These are phyloP conservation scores for Himalopsyche phryganea DNA, from an alignment of 1,140 invertebrate genomes.

Conservation along the genomic window DNA sequence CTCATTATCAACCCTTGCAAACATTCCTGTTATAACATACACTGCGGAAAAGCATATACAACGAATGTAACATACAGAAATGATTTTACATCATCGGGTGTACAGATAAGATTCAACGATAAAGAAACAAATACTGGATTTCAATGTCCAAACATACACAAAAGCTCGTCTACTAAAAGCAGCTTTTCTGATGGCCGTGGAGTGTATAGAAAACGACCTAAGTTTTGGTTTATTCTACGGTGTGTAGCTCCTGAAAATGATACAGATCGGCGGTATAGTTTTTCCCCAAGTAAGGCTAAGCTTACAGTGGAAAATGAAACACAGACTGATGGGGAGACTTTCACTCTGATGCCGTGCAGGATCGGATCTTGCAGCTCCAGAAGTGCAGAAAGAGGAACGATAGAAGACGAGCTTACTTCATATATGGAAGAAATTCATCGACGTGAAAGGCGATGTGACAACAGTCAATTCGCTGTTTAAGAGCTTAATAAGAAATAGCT, in stretches of 20 bases:
- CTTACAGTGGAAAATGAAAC: slow-evolving; percentile 30
- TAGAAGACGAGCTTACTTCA: slow-evolving; percentile 26
- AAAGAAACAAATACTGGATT: slow-evolving; percentile 22
- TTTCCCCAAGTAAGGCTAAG: slow-evolving; percentile 6
- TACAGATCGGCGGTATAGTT: slow-evolving; percentile 2
- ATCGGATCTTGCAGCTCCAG: neutral
- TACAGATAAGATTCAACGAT: slow-evolving; percentile 21
- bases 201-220: neutral
- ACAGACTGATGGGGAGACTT: slow-evolving; percentile 23
- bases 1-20: neutral
- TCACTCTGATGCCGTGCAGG: slow-evolving; percentile 12
- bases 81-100: slow-evolving; percentile 6
- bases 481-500: too few relatives aligned
- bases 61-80: slow-evolving; percentile 19
- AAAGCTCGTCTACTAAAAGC: neutral
- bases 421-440: slow-evolving; percentile 32
- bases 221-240: slow-evolving; percentile 19
- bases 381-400: slow-evolving; percentile 7
- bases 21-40: neutral
- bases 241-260: slow-evolving; percentile 9
- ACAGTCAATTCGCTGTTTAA: slow-evolving; percentile 7
- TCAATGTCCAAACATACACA: neutral
- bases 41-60: neutral
- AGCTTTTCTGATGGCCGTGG: neutral
- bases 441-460: slow-evolving; percentile 15